These are phyloP conservation scores for Amiota communis DNA, from an alignment of 2,888 invertebrate genomes.

Conservation along the genomic window DNA sequence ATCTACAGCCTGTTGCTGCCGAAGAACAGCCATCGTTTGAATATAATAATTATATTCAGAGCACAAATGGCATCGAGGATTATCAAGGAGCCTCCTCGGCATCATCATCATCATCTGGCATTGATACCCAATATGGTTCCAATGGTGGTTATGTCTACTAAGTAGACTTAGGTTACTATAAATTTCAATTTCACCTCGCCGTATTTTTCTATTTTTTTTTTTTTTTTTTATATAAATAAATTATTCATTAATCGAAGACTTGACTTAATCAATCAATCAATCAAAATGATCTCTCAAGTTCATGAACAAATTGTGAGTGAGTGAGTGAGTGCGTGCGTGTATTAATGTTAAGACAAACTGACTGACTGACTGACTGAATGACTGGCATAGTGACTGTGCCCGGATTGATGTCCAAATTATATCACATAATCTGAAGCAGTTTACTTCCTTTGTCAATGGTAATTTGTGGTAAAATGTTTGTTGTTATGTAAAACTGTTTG, in stretches of 20 bases:
- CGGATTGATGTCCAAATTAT: too few species aligned
- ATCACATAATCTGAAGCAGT: too few species aligned
- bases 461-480: not conserved
- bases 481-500: slow-evolving; percentile 8
- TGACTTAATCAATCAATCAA: not conserved
- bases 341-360: too few species aligned
- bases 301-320: slow-evolving; percentile 46
- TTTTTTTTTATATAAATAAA: slow-evolving; percentile 34
- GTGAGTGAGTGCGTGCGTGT: not conserved
- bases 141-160: slow-evolving; percentile 70
- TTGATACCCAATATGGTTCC: slow-evolving; percentile 66
- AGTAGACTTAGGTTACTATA: slow-evolving; percentile 24
- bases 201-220: slow-evolving; percentile 23
- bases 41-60: slow-evolving; percentile 41
- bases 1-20: slow-evolving; percentile 16
- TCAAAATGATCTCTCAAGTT: slow-evolving; percentile 45
- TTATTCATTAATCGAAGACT: slow-evolving; percentile 16
- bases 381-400: too few species aligned
- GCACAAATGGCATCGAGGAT: slow-evolving; percentile 57
- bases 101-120: slow-evolving; percentile 35
- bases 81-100: slow-evolving; percentile 40
- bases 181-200: slow-evolving; percentile 19
- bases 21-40: slow-evolving; percentile 41
- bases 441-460: too few species aligned
- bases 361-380: too few species aligned